Percentiles rank a stretch among this genome's conserved stretches.
phyloP scores from a whole-genome alignment of 1,140 invertebrate genomes.

The Bicyclus anynana region DNA sequence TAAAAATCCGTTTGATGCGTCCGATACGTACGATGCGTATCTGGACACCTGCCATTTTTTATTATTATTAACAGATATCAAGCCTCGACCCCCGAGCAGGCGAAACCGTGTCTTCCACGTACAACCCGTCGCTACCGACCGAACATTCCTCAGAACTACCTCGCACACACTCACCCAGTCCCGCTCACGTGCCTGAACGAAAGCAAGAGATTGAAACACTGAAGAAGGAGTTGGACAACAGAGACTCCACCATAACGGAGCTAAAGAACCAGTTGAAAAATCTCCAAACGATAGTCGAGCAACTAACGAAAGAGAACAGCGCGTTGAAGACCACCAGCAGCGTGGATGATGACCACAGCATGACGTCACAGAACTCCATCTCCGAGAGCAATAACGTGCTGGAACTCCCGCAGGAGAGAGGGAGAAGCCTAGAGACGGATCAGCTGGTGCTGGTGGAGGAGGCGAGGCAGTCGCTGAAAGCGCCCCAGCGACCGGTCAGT shows the following conservation, averaged over 20 bases:
- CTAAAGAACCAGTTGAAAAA: constrained; percentile 79
- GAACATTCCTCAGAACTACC: constrained; percentile 44
- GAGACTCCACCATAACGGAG: constrained; percentile 77
- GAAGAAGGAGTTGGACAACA: constrained; percentile 61
- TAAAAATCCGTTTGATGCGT: too few species aligned
- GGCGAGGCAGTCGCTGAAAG: constrained; percentile 40
- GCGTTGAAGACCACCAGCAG: constrained; percentile 78
- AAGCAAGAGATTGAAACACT: constrained; percentile 57
- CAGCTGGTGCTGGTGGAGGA: constrained; percentile 35
- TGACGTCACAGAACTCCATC: constrained; percentile 49
- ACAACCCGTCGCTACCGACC: constrained; percentile 59
- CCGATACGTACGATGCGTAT: too few species aligned
- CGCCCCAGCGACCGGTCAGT: constrained; percentile 85
- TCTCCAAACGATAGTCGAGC: constrained; percentile 80
- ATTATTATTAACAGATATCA: constrained; percentile 48
- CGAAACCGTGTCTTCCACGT: constrained; percentile 60
- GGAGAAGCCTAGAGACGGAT: constrained; percentile 60
- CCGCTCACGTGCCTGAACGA: constrained; percentile 21
- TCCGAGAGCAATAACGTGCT: constrained; percentile 55
- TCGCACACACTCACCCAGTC: constrained; percentile 32
- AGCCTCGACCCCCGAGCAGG: constrained; percentile 45
- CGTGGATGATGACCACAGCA: constrained; percentile 57
- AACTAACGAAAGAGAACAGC: constrained; percentile 83
- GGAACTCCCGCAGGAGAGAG: constrained; percentile 46
- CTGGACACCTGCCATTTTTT: too few species aligned